phyloP scores from a whole-genome alignment of 2,888 invertebrate species.

The Timema cristinae region DNA sequence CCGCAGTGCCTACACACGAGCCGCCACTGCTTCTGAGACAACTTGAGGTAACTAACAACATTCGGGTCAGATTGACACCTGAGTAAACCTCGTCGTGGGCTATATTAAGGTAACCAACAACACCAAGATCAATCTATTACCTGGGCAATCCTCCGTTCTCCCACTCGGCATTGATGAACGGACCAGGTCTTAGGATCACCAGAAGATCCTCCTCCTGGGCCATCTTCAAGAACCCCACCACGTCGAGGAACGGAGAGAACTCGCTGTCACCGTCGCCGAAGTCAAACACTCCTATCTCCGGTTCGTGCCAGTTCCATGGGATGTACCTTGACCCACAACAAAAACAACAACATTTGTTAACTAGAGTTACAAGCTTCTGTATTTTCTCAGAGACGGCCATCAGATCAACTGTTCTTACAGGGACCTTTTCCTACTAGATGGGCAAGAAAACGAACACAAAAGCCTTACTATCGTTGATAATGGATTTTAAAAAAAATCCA shows the following conservation, averaged over 20 bases:
- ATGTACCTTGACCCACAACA: slow-evolving; percentile 37
- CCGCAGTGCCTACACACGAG: no score
- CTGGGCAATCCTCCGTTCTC: slow-evolving; percentile 41
- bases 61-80: no score
- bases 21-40: no score
- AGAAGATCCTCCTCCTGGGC: slow-evolving; percentile 47
- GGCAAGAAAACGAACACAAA: no score
- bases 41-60: background rate
- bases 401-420: no score
- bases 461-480: no score
- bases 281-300: slow-evolving; percentile 41
- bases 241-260: slow-evolving; percentile 39
- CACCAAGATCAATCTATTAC: slow-evolving; percentile 11
- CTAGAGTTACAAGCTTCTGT: no score
- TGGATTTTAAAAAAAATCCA: no score
- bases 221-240: slow-evolving; percentile 43
- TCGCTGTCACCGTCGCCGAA: slow-evolving; percentile 41
- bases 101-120: background rate
- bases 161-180: slow-evolving; percentile 55
- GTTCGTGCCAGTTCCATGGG: slow-evolving; percentile 47
- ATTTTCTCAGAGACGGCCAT: no score
- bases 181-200: slow-evolving; percentile 50
- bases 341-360: no score
- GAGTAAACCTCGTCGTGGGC: no score
- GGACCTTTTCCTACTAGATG: no score